These are phyloP conservation scores for Nansenia antarctica DNA, from an alignment of 2,113 vertebrate species.

Conservation along the genomic window DNA sequence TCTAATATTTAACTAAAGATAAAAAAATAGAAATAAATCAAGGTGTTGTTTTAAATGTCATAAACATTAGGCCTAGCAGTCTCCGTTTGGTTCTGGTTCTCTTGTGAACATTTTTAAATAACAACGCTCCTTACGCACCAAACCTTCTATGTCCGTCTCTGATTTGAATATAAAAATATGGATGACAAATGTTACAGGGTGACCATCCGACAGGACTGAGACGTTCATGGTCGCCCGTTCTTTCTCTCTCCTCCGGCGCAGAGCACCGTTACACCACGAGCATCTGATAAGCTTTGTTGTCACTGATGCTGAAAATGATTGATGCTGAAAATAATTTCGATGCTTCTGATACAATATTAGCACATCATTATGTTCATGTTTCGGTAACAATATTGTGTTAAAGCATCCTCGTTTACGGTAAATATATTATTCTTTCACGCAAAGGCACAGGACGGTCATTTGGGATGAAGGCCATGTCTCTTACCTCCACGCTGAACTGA, in stretches of 20 bases:
- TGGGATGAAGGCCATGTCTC: constrained; percentile 66
- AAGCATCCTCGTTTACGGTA: background rate
- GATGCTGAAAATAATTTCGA: background rate
- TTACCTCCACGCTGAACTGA: constrained; percentile 98
- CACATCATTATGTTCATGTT: background rate
- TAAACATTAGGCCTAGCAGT: too few species aligned
- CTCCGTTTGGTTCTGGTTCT: too few species aligned
- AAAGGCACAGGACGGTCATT: constrained; percentile 44
- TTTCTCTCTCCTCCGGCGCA: background rate
- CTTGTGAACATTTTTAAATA: too few species aligned
- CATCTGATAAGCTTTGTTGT: background rate
- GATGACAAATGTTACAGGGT: background rate
- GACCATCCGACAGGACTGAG: background rate
- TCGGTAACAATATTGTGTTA: background rate
- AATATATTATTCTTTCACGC: constrained; percentile 26
- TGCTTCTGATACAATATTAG: background rate
- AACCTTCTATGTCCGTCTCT: too few species aligned
- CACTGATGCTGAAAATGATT: background rate
- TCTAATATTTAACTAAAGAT: too few species aligned
- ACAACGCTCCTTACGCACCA: too few species aligned
- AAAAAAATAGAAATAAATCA: too few species aligned
- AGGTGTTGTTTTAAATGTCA: too few species aligned
- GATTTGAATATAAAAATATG: too few species aligned
- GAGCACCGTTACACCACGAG: background rate
- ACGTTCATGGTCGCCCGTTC: background rate